Percentiles rank a stretch among this genome's conserved stretches.
Evolutionary conservation across 2,888 invertebrate genomes (phyloP).

Genomic region (Eudemis profundana): DNA sequence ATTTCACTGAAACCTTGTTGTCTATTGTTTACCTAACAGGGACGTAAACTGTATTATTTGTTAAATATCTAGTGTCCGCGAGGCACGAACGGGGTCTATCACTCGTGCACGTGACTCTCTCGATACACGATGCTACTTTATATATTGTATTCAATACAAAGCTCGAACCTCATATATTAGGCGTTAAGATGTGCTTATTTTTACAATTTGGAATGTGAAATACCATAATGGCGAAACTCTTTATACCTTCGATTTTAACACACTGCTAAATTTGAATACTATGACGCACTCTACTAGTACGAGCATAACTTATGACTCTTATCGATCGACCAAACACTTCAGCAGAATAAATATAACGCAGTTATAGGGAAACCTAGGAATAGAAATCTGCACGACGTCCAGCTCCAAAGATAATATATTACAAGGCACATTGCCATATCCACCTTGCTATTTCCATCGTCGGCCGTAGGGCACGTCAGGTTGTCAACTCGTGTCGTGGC

Average conservation of each 20-base stretch:
- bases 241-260: too few species aligned
- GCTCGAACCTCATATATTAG: background rate
- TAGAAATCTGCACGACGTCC: conserved; percentile 11
- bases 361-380: background rate
- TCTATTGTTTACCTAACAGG: conserved; percentile 56
- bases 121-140: background rate
- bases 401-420: conserved; percentile 3
- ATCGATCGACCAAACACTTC: background rate
- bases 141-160: background rate
- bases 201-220: too few species aligned
- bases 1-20: conserved; percentile 51
- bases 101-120: conserved; percentile 10
- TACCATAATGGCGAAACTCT: too few species aligned
- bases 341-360: background rate
- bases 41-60: conserved; percentile 44
- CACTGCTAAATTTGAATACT: too few species aligned
- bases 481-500: conserved; percentile 26
- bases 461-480: conserved; percentile 29
- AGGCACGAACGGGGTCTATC: conserved; percentile 48
- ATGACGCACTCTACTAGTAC: too few species aligned
- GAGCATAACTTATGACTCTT: too few species aligned
- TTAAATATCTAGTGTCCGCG: conserved; percentile 52
- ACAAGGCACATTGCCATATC: conserved; percentile 15
- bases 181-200: too few species aligned
- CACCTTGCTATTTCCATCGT: conserved; percentile 20